These are phyloP conservation scores for Lasaia peninsularis DNA, from an alignment of 1,140 invertebrate genomes.

Conservation along the genomic window DNA sequence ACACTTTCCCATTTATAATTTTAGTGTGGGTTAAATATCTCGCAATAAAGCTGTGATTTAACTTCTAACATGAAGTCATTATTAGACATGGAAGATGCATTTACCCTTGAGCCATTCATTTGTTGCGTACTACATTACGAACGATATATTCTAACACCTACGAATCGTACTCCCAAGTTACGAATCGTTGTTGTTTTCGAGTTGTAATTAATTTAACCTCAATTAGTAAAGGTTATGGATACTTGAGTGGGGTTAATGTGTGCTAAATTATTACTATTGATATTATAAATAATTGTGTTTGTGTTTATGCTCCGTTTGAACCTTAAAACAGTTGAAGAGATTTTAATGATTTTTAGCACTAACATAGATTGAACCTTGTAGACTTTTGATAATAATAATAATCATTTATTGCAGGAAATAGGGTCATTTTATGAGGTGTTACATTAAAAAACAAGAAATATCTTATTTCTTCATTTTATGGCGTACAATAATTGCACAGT, in stretches of 20 bases:
- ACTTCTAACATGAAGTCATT: background rate
- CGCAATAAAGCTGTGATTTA: background rate
- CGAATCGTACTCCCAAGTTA: constrained; percentile 5
- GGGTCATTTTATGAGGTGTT: no score
- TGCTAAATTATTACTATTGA: background rate
- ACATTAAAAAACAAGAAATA: no score
- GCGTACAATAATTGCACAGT: no score
- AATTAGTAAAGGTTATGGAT: constrained; percentile 53
- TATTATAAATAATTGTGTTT: background rate
- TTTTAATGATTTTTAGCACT: no score
- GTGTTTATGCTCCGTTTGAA: no score
- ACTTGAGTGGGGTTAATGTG: constrained; percentile 8
- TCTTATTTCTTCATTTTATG: no score
- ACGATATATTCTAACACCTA: constrained; percentile 4
- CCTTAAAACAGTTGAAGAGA: no score
- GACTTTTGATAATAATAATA: no score
- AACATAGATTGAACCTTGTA: no score
- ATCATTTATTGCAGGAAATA: no score
- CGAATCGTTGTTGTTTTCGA: constrained; percentile 27
- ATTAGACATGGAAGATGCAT: background rate
- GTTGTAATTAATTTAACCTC: constrained; percentile 68
- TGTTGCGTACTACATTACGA: background rate
- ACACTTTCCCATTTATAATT: no score
- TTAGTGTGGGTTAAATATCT: no score
- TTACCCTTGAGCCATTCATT: constrained; percentile 2